Conservation (phyloP, 1,140 invertebrate genomes). For the Latrodectus geometricus region DNA sequence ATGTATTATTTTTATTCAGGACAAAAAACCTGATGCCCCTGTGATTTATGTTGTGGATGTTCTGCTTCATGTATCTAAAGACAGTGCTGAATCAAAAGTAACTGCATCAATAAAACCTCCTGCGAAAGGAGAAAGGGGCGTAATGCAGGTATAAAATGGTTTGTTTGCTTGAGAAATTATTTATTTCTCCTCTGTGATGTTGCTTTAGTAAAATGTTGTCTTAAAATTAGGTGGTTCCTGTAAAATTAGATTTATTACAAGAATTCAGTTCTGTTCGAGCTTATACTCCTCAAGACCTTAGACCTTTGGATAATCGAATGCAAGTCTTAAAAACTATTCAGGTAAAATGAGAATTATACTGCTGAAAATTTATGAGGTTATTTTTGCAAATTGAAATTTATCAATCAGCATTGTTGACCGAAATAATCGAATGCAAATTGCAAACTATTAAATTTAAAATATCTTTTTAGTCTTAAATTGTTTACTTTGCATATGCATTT, state of each 20-base stretch:
- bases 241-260: conserved; percentile 83
- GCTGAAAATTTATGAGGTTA: too few relatives aligned
- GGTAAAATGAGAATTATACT: conserved; percentile 66
- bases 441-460: too few relatives aligned
- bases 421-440: too few relatives aligned
- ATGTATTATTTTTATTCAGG: conserved; percentile 58
- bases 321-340: conserved; percentile 87
- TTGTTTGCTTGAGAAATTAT: background rate
- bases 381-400: too few relatives aligned
- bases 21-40: conserved; percentile 69
- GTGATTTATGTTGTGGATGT: conserved; percentile 79
- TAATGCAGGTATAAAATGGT: conserved; percentile 77
- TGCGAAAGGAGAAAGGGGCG: conserved; percentile 75
- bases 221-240: conserved; percentile 77
- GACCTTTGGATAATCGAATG: conserved; percentile 83
- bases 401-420: too few relatives aligned
- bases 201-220: background rate
- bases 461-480: too few relatives aligned
- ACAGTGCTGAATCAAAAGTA: conserved; percentile 70
- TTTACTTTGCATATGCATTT: too few relatives aligned
- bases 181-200: background rate
- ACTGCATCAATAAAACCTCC: conserved; percentile 68
- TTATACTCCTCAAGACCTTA: conserved; percentile 90
- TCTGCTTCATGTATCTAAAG: conserved; percentile 80
- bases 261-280: conserved; percentile 91